A percentile compares a stretch with the other conserved stretches of the same genome.
Conservation (phyloP, 2,888 invertebrate species). For the Lithodes maja region DNA sequence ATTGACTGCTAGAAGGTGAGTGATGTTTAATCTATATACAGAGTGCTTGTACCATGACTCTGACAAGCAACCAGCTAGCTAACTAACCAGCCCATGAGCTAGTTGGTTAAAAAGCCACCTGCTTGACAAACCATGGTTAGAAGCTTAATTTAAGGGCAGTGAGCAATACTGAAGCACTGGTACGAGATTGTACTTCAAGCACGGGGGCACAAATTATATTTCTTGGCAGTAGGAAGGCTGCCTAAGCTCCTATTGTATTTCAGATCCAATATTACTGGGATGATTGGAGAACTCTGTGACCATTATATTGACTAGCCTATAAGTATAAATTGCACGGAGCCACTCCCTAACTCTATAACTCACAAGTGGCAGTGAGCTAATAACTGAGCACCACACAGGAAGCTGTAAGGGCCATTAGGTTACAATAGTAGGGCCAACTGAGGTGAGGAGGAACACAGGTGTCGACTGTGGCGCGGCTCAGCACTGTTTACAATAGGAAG, state of each 20-base stretch:
- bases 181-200: background rate
- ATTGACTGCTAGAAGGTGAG: conserved; percentile 17
- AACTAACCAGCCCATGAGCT: background rate
- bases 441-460: conserved; percentile 1
- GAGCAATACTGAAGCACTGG: conserved; percentile 17
- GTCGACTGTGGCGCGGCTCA: background rate
- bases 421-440: background rate
- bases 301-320: background rate
- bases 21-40: conserved; percentile 16
- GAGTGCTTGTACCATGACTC: background rate
- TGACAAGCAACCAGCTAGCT: background rate
- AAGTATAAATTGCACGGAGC: background rate
- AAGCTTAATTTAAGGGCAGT: conserved; percentile 10
- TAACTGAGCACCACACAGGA: background rate
- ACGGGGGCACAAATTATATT: background rate
- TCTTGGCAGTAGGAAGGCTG: background rate
- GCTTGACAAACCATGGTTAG: background rate
- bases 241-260: background rate
- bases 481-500: background rate
- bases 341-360: background rate
- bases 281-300: background rate
- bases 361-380: background rate
- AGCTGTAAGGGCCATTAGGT: background rate
- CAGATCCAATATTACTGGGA: background rate
- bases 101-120: background rate